phyloP scores from a whole-genome alignment of 1,140 invertebrate genomes.

The Plutomurus gul region DNA sequence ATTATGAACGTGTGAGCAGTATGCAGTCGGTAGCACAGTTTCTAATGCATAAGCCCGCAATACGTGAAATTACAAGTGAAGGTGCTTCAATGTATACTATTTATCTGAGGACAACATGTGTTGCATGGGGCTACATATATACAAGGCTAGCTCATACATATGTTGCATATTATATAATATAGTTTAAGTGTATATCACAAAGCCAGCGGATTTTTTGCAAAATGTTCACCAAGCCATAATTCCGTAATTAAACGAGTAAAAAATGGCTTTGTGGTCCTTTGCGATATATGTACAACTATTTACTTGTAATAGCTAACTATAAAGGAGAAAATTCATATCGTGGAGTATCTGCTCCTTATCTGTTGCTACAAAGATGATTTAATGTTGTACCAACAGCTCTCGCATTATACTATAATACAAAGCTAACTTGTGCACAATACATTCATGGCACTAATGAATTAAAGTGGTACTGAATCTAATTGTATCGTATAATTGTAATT shows the following conservation, averaged over 20 bases:
- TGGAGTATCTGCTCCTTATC: no score
- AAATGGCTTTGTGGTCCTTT: conserved; percentile 1
- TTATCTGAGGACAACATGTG: no score
- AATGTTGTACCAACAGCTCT: background rate
- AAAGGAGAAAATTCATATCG: background rate
- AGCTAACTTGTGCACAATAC: background rate
- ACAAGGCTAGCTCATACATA: no score
- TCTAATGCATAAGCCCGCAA: no score
- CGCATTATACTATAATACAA: background rate
- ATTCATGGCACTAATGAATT: no score
- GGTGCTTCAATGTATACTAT: no score
- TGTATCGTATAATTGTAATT: no score
- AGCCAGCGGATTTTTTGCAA: conserved; percentile 35
- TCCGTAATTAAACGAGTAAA: conserved; percentile 37
- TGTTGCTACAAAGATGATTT: conserved; percentile 4
- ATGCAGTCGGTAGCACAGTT: no score
- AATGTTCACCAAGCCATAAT: conserved; percentile 45
- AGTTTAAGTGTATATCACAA: background rate
- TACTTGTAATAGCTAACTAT: background rate
- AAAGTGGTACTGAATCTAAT: no score
- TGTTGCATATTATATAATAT: background rate
- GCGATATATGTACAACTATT: background rate
- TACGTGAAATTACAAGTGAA: no score
- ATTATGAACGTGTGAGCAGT: no score
- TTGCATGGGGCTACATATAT: no score